These are phyloP conservation scores for Malacoraja senta DNA, from an alignment of 2,797 vertebrate species.

Conservation along the genomic window DNA sequence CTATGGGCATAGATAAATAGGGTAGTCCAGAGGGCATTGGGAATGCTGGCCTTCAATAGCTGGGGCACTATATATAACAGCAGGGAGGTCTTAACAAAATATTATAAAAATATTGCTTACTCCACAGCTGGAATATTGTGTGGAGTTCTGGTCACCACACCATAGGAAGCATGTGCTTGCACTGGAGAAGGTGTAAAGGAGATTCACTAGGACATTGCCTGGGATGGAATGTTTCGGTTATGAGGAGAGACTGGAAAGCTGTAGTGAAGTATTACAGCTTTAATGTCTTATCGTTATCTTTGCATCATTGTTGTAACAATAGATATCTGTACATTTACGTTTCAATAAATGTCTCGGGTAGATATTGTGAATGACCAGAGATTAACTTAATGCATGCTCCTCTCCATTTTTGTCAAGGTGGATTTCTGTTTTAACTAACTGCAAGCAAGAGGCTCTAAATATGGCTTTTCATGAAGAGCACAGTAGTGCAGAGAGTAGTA, in stretches of 20 bases:
- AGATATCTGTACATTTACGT: not conserved
- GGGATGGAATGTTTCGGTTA: too few species aligned
- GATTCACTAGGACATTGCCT: too few species aligned
- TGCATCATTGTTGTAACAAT: not conserved
- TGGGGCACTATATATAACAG: too few species aligned
- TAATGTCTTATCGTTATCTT: not conserved
- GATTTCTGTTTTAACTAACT: conserved; percentile 65
- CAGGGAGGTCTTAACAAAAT: too few species aligned
- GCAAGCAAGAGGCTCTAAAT: conserved; percentile 72
- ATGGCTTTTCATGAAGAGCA: conserved; percentile 60
- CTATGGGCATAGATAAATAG: too few species aligned
- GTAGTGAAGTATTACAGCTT: not conserved
- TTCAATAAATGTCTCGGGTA: not conserved
- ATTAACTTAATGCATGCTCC: not conserved
- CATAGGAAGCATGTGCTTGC: too few species aligned
- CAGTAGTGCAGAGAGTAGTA: conserved; percentile 55
- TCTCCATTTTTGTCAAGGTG: conserved; percentile 45
- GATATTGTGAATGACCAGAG: not conserved
- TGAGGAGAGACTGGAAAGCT: not conserved
- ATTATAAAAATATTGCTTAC: not conserved
- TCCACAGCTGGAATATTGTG: too few species aligned
- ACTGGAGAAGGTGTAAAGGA: too few species aligned
- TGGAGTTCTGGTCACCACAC: too few species aligned
- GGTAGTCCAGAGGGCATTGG: too few species aligned
- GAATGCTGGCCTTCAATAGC: too few species aligned